Percentiles rank a stretch among this genome's conserved stretches.
phyloP scores from a whole-genome alignment of 2,888 invertebrate species.

The Phlogophora meticulosa region DNA sequence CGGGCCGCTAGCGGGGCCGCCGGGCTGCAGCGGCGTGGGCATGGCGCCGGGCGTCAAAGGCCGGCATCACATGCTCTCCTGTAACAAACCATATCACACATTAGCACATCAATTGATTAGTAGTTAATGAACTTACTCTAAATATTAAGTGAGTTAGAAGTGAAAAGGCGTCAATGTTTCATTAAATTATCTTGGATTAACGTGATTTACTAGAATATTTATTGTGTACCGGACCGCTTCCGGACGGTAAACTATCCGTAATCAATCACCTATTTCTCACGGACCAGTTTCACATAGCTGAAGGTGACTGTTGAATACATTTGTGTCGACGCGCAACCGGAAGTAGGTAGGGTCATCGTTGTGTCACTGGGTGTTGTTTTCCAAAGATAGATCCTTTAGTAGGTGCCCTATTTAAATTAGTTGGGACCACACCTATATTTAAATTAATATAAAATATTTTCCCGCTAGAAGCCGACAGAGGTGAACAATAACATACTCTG shows the following conservation, averaged over 20 bases:
- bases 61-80: slow-evolving; percentile 92
- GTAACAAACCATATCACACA: slow-evolving; percentile 76
- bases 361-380: slow-evolving; percentile 83
- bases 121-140: not conserved
- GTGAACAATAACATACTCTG: slow-evolving; percentile 59
- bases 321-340: slow-evolving; percentile 82
- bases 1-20: slow-evolving; percentile 92
- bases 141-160: slow-evolving; percentile 9
- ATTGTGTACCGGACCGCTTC: slow-evolving; percentile 65
- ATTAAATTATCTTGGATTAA: slow-evolving; percentile 26
- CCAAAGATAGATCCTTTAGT: slow-evolving; percentile 73
- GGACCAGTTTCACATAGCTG: slow-evolving; percentile 82
- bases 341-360: slow-evolving; percentile 84
- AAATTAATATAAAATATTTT: slow-evolving; percentile 57
- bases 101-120: slow-evolving; percentile 21
- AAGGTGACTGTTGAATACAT: slow-evolving; percentile 86
- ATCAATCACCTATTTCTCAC: slow-evolving; percentile 84
- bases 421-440: slow-evolving; percentile 22
- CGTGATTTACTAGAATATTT: slow-evolving; percentile 55
- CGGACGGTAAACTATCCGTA: slow-evolving; percentile 66
- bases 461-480: slow-evolving; percentile 59
- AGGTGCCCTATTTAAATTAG: slow-evolving; percentile 67
- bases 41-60: slow-evolving; percentile 91
- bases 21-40: slow-evolving; percentile 92
- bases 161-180: slow-evolving; percentile 7